A percentile compares a stretch with the other conserved stretches of the same genome.
These are phyloP conservation scores for cattle (Bos taurus) DNA, from an alignment of 2,113 vertebrate genomes.

Conservation along the genomic window ARS-UCD2.0 NC_037328.1:4078501-4079000, in stretches of 20 bases:
- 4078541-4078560: not conserved
- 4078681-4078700: not conserved
- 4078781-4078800: accelerated
- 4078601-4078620: not conserved
- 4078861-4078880: not conserved
- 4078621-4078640: not conserved
- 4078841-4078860: not conserved
- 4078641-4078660: not conserved
- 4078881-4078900: not conserved
- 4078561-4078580: not conserved
- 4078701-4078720: not conserved
- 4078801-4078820: not conserved
- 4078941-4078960: not conserved
- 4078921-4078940: not conserved
- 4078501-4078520: not conserved
- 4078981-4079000: not conserved
- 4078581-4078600: not conserved
- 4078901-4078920: not conserved
- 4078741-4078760: not conserved
- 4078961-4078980: not conserved
- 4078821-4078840: not conserved
- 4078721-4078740: not conserved
- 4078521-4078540: not conserved
- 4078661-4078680: not conserved
- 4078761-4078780: not conserved